Base-by-base conservation (phyloP, 2,113 vertebrate species). In the Clarias batrachus region DNA sequence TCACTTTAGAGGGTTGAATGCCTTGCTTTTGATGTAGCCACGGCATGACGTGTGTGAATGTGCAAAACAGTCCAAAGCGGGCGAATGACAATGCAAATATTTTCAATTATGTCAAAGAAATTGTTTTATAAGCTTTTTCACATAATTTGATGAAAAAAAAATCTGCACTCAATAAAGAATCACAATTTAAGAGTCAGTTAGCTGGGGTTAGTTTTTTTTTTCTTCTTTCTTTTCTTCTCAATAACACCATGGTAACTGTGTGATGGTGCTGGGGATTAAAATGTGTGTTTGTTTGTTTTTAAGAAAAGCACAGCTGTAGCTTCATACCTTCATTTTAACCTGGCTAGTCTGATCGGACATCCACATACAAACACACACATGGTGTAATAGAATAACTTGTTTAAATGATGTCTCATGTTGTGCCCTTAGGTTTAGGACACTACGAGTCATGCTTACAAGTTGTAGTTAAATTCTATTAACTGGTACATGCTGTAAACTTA, bases 21-120 rank as follows among this genome's bases (percentile, higher is more conserved):
- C 90, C 87, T 91, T 89, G 91, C 91, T 93, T 84, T 86, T 16
- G 83, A 76, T 41, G 4, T 48, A 48, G 48, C 60, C 81, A 62
- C 86, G 62, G 17, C 17, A 17, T n/a, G 54, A 9, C 84, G 37
- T 91, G 91, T 93, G 92, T 66, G 33, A 85, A 82, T 48, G 25
- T 70, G 48, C 27, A 57, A 41, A 65, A 89, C 59, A 52, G 84
- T 82, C 81, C 76, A 89, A 88, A 84, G 88, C 90, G 25, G 37
- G 52, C 41, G 27, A 70, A 25, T 21, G 7, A 21, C 30, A 7
- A 82, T n/a, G 17, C 77, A 63, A 33, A 81, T 7, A 63, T 83
- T 19, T 60, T 62, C 14, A 83, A 9, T 74, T 74, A 74, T 37
- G 41, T 17, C 33, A 37, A 71, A 71, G 17, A 41, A 23, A 41